phyloP scores from a whole-genome alignment of 2,113 vertebrate genomes.

The Zosterops japonicus region DNA sequence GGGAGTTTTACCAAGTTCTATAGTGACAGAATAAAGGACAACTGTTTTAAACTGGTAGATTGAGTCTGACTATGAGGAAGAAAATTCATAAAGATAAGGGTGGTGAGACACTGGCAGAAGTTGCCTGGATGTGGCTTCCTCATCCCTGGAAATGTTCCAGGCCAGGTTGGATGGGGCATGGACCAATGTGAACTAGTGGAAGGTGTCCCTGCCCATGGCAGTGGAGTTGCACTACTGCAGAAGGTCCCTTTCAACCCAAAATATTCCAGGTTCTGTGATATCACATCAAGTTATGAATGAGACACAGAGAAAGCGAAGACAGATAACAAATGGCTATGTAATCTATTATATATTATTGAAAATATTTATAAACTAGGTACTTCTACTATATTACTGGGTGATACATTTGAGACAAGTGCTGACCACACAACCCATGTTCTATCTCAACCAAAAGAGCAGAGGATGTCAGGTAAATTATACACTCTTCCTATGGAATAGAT shows the following conservation, averaged over 20 bases:
- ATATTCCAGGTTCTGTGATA: neutral
- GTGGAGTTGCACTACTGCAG: neutral
- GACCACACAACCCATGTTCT: neutral
- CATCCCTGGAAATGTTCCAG: neutral
- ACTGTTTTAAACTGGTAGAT: neutral
- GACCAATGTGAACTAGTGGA: neutral
- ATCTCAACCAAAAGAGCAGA: neutral
- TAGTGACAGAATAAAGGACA: neutral
- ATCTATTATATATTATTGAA: neutral
- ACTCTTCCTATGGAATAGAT: neutral
- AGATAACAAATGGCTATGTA: neutral
- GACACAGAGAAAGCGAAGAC: neutral
- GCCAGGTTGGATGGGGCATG: neutral
- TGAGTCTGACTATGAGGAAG: neutral
- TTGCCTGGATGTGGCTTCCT: neutral
- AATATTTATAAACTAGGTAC: neutral
- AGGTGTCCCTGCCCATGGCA: neutral
- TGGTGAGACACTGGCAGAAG: neutral
- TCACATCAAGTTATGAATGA: neutral
- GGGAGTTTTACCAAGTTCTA: neutral
- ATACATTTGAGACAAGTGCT: neutral
- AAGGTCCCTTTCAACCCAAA: neutral
- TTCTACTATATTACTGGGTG: neutral
- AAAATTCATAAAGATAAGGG: neutral
- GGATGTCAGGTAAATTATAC: neutral